These are phyloP conservation scores for Pinctada fucata DNA, from an alignment of 2,888 invertebrate genomes.

Conservation along the genomic window DNA sequence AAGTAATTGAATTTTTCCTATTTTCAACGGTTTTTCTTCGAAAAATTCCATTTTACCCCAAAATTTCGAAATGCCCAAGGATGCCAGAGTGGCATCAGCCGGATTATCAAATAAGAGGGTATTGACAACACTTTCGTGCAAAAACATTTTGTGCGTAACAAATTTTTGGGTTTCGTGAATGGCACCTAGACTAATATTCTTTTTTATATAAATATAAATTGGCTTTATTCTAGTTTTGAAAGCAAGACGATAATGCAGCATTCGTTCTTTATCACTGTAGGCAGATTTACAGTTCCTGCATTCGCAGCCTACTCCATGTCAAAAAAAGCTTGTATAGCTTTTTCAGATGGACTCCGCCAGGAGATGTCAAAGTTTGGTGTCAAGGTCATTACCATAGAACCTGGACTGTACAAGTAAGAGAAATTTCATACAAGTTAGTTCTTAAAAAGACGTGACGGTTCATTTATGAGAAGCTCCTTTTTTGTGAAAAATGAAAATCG, in stretches of 20 bases:
- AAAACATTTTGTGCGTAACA: too few species aligned
- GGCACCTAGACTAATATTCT: too few species aligned
- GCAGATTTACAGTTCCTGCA: conserved; percentile 73
- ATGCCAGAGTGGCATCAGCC: too few species aligned
- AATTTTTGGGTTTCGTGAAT: too few species aligned
- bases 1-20: too few species aligned
- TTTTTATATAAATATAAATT: neutral
- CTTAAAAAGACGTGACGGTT: neutral
- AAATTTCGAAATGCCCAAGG: too few species aligned
- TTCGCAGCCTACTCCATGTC: conserved; percentile 72
- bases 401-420: conserved; percentile 68
- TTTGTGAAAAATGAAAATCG: neutral
- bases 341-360: conserved; percentile 67
- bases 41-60: too few species aligned
- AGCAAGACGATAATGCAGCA: too few species aligned
- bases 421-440: neutral
- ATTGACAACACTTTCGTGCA: too few species aligned
- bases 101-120: too few species aligned
- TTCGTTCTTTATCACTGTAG: conserved; percentile 40
- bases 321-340: conserved; percentile 70
- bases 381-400: conserved; percentile 69
- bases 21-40: too few species aligned
- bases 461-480: neutral
- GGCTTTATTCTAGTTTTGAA: neutral
- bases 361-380: conserved; percentile 71